These are phyloP conservation scores for Cantharis rustica DNA, from an alignment of 2,888 invertebrate species.

Conservation along the genomic window DNA sequence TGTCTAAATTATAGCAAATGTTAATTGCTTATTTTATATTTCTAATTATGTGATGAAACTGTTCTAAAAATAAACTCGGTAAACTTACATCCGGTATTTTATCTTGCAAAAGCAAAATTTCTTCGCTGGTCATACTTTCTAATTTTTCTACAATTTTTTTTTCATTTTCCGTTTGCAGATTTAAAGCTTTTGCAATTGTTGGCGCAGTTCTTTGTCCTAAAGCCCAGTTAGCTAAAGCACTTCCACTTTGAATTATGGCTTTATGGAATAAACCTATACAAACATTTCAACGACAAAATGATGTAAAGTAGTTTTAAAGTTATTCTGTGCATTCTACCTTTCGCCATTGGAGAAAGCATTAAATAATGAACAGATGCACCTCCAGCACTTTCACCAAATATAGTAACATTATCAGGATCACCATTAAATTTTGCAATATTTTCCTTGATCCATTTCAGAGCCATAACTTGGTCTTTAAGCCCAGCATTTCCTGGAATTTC, in stretches of 20 bases:
- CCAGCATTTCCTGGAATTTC: slow-evolving; percentile 61
- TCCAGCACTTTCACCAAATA: slow-evolving; percentile 62
- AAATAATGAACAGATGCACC: slow-evolving; percentile 57
- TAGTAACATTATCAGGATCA: slow-evolving; percentile 58
- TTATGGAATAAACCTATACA: slow-evolving; percentile 47
- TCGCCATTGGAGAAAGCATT: slow-evolving; percentile 58
- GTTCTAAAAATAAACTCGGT: too few species aligned
- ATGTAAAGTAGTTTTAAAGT: slow-evolving; percentile 23
- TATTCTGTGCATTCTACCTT: slow-evolving; percentile 42
- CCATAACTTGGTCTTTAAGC: slow-evolving; percentile 60
- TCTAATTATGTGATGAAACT: neutral
- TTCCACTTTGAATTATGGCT: slow-evolving; percentile 51
- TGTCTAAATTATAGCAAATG: too few species aligned
- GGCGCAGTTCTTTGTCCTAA: slow-evolving; percentile 45
- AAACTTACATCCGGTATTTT: slow-evolving; percentile 45
- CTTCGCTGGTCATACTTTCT: slow-evolving; percentile 47
- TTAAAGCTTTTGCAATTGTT: slow-evolving; percentile 49
- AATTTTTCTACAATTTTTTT: slow-evolving; percentile 50
- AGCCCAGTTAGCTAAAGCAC: slow-evolving; percentile 45
- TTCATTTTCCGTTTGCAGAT: slow-evolving; percentile 50
- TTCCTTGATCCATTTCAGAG: slow-evolving; percentile 58
- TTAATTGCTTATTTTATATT: too few species aligned
- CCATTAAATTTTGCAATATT: slow-evolving; percentile 60
- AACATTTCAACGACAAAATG: too few species aligned
- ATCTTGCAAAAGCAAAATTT: slow-evolving; percentile 49